phyloP scores from a whole-genome alignment of 2,888 invertebrate species.

The Xylocampa areola region DNA sequence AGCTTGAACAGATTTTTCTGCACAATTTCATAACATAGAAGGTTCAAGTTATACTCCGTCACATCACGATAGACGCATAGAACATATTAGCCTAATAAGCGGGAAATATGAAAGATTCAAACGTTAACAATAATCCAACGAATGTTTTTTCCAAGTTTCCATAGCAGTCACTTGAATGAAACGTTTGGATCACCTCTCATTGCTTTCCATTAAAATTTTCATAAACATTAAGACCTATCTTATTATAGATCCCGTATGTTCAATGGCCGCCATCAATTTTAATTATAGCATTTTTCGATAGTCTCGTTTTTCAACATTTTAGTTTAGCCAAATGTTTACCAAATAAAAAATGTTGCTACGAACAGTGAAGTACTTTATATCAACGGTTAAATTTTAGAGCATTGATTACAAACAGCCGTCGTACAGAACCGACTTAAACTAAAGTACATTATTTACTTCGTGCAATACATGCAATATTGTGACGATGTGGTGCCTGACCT shows the following conservation, averaged over 20 bases:
- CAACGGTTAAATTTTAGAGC: not conserved
- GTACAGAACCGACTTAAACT: slow-evolving; percentile 7
- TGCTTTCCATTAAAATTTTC: too few relatives aligned
- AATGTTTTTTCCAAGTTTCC: not conserved
- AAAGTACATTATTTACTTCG: slow-evolving; percentile 52
- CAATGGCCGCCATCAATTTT: slow-evolving; percentile 1
- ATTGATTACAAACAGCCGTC: not conserved
- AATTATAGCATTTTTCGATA: too few relatives aligned
- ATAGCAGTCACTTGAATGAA: too few relatives aligned
- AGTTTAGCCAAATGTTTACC: too few relatives aligned
- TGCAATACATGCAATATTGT: slow-evolving; percentile 63
- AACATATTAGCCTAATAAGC: not conserved
- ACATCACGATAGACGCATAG: not conserved
- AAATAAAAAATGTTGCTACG: too few relatives aligned
- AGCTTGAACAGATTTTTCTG: too few relatives aligned
- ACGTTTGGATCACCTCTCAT: too few relatives aligned
- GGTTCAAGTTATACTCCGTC: not conserved
- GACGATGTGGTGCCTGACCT: slow-evolving; percentile 66
- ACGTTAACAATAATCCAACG: not conserved
- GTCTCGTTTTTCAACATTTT: too few relatives aligned
- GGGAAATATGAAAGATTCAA: not conserved
- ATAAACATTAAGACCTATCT: not conserved
- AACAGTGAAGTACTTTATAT: not conserved
- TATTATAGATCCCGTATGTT: not conserved
- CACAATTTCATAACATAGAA: not conserved